A percentile compares a stretch with the other conserved stretches of the same genome.
These are phyloP conservation scores for Metopolophium dirhodum DNA, from an alignment of 1,140 invertebrate genomes.

Conservation along the genomic window DNA sequence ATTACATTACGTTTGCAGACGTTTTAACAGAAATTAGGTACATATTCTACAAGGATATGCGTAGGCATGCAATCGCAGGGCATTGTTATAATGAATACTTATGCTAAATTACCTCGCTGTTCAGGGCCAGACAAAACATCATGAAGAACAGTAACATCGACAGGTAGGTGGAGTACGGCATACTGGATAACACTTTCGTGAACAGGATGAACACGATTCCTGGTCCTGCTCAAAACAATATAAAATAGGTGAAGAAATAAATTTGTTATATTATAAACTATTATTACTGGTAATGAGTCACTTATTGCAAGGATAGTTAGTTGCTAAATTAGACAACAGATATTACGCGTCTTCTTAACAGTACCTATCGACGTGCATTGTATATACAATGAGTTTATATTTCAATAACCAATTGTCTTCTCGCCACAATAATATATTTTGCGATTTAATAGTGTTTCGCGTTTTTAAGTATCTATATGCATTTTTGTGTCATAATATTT, in stretches of 20 bases:
- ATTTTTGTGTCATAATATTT: neutral
- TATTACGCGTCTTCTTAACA: neutral
- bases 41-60: neutral
- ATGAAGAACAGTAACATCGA: slow-evolving; percentile 89
- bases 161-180: slow-evolving; percentile 86
- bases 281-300: neutral
- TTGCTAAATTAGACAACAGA: neutral
- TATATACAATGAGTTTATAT: neutral
- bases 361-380: neutral
- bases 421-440: neutral
- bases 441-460: neutral
- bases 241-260: neutral
- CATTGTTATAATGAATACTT: neutral
- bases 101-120: slow-evolving; percentile 78
- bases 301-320: neutral
- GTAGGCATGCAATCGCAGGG: neutral
- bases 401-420: neutral
- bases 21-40: neutral
- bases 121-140: slow-evolving; percentile 86
- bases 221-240: slow-evolving; percentile 69
- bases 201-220: slow-evolving; percentile 89
- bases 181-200: slow-evolving; percentile 86
- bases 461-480: neutral
- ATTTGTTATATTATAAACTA: neutral
- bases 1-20: neutral